Evolutionary conservation across 2,113 vertebrate genomes (phyloP).

Genomic region (Dinomys branickii): DNA sequence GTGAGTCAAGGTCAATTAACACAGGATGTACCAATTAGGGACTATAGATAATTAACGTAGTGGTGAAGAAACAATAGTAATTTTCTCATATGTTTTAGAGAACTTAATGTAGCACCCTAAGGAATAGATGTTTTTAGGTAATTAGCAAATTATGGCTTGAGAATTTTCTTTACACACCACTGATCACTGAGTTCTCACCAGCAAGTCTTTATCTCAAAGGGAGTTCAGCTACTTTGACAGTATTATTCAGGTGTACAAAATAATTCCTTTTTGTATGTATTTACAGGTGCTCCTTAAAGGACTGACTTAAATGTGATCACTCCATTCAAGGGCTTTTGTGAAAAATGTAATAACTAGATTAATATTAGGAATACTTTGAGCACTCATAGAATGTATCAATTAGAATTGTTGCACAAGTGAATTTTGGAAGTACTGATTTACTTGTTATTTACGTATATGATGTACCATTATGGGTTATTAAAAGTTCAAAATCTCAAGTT

Average conservation of each 20-base stretch:
- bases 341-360: neutral
- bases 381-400: neutral
- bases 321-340: neutral
- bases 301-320: neutral
- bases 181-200: neutral
- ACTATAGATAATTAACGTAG: neutral
- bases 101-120: neutral
- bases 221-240: neutral
- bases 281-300: neutral
- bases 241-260: neutral
- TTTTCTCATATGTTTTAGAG: neutral
- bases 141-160: conserved; percentile 18
- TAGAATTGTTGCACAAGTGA: neutral
- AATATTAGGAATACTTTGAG: neutral
- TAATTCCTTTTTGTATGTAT: neutral
- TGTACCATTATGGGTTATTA: neutral
- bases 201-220: neutral
- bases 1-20: neutral
- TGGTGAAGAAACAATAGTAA: neutral
- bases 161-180: neutral
- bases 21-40: neutral
- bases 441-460: conserved; percentile 26
- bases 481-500: neutral
- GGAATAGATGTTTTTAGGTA: neutral
- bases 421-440: conserved; percentile 10